phyloP scores from a whole-genome alignment of 2,113 vertebrate species.

The Brachypteracias leptosomus region DNA sequence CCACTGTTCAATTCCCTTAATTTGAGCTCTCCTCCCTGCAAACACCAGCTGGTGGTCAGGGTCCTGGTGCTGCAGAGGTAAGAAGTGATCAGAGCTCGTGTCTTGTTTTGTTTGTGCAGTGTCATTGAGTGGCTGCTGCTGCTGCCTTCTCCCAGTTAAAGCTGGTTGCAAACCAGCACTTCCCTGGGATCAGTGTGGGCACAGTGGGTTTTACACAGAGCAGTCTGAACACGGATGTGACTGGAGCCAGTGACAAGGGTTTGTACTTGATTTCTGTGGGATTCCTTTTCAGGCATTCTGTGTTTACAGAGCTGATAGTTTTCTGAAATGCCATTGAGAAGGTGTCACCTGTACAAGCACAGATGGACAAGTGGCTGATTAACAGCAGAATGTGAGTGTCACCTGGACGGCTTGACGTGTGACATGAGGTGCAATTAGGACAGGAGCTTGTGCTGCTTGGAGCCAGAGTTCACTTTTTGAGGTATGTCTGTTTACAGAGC shows the following conservation, averaged over 20 bases:
- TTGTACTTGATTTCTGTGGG: not conserved
- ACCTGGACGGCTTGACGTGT: not conserved
- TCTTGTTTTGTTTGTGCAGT: fast-evolving
- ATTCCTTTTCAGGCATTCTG: not conserved
- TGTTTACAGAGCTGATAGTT: not conserved
- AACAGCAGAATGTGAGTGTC: not conserved
- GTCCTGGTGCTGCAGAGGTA: not conserved
- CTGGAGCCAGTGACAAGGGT: not conserved
- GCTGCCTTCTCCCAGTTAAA: not conserved
- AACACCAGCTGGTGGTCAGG: fast-evolving
- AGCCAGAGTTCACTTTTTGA: not conserved
- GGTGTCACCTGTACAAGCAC: not conserved
- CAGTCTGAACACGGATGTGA: too few relatives aligned
- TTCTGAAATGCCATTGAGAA: not conserved
- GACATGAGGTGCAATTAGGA: not conserved
- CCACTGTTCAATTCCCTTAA: fast-evolving
- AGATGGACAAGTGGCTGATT: not conserved
- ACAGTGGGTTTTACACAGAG: fast-evolving
- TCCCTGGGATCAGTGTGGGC: fast-evolving
- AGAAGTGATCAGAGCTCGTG: fast-evolving
- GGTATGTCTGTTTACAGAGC: not conserved
- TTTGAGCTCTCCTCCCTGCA: not conserved
- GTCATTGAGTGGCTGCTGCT: not conserved
- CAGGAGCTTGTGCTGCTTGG: not conserved
- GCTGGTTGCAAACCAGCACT: not conserved